Evolutionary conservation across 2,113 vertebrate genomes (phyloP).

Genomic region (Paracanthobrama guichenoti): DNA sequence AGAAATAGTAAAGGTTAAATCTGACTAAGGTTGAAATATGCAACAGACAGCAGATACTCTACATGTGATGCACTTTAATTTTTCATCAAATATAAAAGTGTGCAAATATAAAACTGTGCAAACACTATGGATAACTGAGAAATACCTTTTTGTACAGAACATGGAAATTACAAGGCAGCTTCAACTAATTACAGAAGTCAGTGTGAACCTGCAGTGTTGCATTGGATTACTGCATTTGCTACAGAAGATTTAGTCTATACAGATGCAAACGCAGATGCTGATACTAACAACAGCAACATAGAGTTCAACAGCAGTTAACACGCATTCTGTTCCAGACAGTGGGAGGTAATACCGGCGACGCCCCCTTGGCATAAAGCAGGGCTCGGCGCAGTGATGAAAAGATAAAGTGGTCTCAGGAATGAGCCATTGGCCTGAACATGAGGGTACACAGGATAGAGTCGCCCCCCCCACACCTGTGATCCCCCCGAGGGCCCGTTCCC

Average conservation of each 20-base stretch:
- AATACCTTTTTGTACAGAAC: constrained; percentile 40
- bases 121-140: constrained; percentile 48
- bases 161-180: constrained; percentile 21
- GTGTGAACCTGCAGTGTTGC: neutral
- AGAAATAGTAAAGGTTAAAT: no score
- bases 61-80: constrained; percentile 56
- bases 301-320: constrained; percentile 56
- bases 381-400: constrained; percentile 69
- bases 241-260: constrained; percentile 28
- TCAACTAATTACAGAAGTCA: neutral
- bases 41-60: constrained; percentile 19
- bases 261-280: constrained; percentile 42
- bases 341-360: constrained; percentile 61
- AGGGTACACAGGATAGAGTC: constrained; percentile 56
- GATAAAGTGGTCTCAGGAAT: constrained; percentile 73
- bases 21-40: neutral
- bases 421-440: constrained; percentile 70
- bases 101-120: constrained; percentile 57
- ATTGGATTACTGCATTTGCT: neutral
- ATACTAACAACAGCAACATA: no score
- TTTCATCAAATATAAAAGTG: constrained; percentile 51
- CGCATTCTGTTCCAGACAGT: constrained; percentile 35
- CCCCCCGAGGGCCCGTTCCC: constrained; percentile 76
- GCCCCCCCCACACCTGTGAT: constrained; percentile 73
- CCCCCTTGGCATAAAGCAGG: constrained; percentile 56